Evolutionary conservation across 2,797 vertebrate genomes (phyloP), one percentile per base, ranked within the genome.

Genomic region (Pseudocheirus occidentalis): DNA sequence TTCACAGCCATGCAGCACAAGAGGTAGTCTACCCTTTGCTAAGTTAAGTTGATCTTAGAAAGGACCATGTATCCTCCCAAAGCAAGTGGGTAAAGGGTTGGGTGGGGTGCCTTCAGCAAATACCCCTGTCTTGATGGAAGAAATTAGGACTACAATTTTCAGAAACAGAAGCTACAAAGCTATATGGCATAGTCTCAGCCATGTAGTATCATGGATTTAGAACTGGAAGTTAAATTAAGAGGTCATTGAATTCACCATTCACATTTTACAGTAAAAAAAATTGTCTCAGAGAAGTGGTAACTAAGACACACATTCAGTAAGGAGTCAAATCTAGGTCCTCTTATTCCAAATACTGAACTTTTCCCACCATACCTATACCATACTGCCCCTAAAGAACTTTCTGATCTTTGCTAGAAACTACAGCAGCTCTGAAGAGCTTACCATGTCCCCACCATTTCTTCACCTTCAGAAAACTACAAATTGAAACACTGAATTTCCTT

Each of bases 1-100:
- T 95, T 98, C 94, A 0, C 28, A 4, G 93, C 90, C 93, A 96
- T 24, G 62, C 96, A 96, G 21, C 93, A 90, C 96, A 91, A 27
- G 59, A 11, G 53, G 16, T n/a, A 0, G 89, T 55, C 50, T 40
- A 34, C 96, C 91, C 34, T n/a, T 87, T 13, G 46, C 29, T 91
- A 91, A 46, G 3, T 0, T 54, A 13, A 90, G 10, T 0, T 56
- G 94, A 46, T n/a, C 27, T 93, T 55, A 56, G 53, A 94, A 93
- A 29, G 16, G 46, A 21, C 46, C 16, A 40, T 0, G 0, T 46
- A 29, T 21, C 52, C 73, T 66, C 55, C 31, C 13, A 54, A 93
- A 91, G 89, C n/a, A 3, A 9, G 0, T 5, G 27, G 50, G 55
- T 59, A 46, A 4, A 28, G 24, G 40, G 58, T 12, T 18, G 11